Percentiles rank a stretch among this genome's conserved stretches.
Conservation (phyloP, 2,797 vertebrate species). For the Danio aesculapii region DNA sequence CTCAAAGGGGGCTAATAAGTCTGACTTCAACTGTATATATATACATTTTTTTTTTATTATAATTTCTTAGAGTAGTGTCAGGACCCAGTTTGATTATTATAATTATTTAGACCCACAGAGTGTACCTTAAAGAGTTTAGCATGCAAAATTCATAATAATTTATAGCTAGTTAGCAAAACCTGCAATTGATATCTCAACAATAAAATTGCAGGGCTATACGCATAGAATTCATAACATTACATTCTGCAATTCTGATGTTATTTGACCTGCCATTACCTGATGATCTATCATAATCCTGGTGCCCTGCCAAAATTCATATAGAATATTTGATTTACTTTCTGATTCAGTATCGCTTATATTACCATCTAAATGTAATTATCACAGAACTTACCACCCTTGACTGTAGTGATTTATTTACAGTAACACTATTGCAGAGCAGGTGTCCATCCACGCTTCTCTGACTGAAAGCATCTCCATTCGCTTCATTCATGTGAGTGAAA, state of each 20-base stretch:
- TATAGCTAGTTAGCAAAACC: no score
- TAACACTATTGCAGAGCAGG: not conserved
- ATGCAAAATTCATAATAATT: no score
- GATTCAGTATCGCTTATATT: not conserved
- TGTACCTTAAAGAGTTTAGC: no score
- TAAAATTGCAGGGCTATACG: not conserved
- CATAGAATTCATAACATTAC: no score
- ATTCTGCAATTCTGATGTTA: not conserved
- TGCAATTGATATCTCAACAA: not conserved
- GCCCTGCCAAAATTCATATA: not conserved
- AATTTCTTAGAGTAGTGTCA: no score
- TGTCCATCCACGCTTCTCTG: constrained; percentile 13
- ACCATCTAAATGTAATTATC: not conserved
- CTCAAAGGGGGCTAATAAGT: no score
- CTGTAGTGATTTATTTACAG: not conserved
- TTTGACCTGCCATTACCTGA: not conserved
- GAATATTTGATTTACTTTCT: not conserved
- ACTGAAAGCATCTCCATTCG: constrained; percentile 3
- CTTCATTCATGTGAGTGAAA: constrained; percentile 14
- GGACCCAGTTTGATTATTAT: no score
- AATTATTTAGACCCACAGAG: no score
- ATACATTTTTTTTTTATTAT: no score
- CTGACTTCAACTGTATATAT: no score
- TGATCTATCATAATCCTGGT: not conserved
- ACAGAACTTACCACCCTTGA: not conserved